Evolutionary conservation across 2,797 vertebrate species (phyloP).

Genomic region (Coranthus polyacanthus): DNA sequence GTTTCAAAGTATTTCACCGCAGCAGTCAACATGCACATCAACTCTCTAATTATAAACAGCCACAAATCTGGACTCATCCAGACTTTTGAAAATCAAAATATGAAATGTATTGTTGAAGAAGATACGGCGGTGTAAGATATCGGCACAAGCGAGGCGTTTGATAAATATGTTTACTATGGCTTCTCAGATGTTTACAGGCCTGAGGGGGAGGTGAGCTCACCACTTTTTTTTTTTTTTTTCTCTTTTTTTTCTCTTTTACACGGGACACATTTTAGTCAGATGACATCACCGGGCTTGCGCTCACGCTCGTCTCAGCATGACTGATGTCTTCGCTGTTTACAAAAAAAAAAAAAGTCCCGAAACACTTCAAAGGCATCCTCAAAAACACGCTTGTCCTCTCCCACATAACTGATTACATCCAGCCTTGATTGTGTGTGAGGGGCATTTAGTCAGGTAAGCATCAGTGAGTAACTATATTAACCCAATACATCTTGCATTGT

Average conservation of each 20-base stretch:
- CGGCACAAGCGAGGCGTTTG: conserved; percentile 1
- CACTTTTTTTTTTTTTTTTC: conserved; percentile 10
- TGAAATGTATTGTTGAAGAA: conserved; percentile 5
- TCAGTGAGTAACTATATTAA: conserved; percentile 99
- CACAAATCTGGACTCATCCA: no score
- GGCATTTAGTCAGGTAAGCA: conserved; percentile 99
- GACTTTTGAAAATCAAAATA: not conserved
- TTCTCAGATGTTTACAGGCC: conserved; percentile 22
- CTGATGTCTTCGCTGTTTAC: conserved; percentile 67
- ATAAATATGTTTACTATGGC: conserved; percentile 23
- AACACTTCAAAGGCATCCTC: conserved; percentile 76
- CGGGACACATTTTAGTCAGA: conserved; percentile 52
- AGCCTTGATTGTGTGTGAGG: conserved; percentile 92
- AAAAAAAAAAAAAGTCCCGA: conserved; percentile 69
- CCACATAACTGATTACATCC: conserved; percentile 89
- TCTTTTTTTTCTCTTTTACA: conserved; percentile 21
- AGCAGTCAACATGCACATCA: not conserved
- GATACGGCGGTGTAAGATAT: not conserved
- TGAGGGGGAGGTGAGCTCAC: conserved; percentile 68
- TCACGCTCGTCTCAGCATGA: conserved; percentile 56
- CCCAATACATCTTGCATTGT: conserved; percentile 99
- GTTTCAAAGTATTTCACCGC: not conserved
- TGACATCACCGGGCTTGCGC: conserved; percentile 69
- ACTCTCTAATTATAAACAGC: not conserved
- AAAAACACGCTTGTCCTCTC: conserved; percentile 64